These are phyloP conservation scores for Pheosia tremula DNA, from an alignment of 2,888 invertebrate species.

Conservation along the genomic window DNA sequence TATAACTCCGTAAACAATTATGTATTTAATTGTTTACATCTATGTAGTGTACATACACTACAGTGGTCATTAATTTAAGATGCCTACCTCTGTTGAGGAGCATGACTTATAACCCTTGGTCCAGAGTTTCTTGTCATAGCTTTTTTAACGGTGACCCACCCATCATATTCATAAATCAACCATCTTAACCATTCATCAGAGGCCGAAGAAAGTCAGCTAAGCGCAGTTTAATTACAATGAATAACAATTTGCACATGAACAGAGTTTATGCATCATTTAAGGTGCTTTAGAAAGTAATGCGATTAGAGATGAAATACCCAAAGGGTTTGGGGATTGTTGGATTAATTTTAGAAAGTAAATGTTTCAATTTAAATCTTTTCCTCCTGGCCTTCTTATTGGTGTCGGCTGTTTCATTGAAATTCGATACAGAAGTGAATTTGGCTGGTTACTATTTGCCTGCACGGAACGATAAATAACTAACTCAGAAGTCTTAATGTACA, in stretches of 20 bases:
- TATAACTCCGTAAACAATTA: too few species aligned
- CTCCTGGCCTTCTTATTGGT: background rate
- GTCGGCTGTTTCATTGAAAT: background rate
- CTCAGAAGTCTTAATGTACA: too few species aligned
- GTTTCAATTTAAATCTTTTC: background rate
- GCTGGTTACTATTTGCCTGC: too few species aligned
- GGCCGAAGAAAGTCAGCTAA: background rate
- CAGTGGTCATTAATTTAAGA: too few species aligned
- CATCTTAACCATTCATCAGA: background rate
- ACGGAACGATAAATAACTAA: too few species aligned
- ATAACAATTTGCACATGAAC: constrained; percentile 1
- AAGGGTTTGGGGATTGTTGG: background rate
- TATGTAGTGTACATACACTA: too few species aligned
- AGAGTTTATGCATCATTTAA: background rate
- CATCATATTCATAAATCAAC: background rate
- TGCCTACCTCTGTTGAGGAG: too few species aligned
- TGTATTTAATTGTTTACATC: too few species aligned
- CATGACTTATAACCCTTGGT: too few species aligned
- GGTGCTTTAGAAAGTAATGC: background rate
- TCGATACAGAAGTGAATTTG: too few species aligned
- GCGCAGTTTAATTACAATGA: background rate
- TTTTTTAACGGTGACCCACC: background rate
- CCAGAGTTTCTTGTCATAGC: too few species aligned
- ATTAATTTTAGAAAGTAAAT: background rate
- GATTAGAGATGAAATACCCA: background rate